phyloP scores from a whole-genome alignment of 2,888 invertebrate genomes.

The Tortricodes alternella region DNA sequence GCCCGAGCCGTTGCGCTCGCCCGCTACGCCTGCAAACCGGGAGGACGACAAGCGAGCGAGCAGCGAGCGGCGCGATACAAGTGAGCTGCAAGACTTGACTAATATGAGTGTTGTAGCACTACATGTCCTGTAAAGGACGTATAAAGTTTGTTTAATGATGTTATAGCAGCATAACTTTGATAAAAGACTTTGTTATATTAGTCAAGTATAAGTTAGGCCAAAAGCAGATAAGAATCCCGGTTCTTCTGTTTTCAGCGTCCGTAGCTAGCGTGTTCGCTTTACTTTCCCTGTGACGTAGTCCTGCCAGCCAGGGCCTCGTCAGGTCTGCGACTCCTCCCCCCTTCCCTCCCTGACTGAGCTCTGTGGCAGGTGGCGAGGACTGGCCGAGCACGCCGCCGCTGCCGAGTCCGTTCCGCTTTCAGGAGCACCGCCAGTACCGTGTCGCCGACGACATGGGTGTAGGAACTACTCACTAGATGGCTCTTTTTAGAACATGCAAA shows the following conservation, averaged over 20 bases:
- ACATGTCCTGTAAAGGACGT: not conserved
- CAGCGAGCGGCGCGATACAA: slow-evolving; percentile 68
- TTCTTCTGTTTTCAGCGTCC: slow-evolving; percentile 44
- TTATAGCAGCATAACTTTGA: not conserved
- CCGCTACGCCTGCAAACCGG: slow-evolving; percentile 56
- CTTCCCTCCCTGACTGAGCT: slow-evolving; percentile 63
- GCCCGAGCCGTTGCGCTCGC: slow-evolving; percentile 78
- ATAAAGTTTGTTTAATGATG: not conserved
- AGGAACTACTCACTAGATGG: no score
- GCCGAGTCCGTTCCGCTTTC: slow-evolving; percentile 89
- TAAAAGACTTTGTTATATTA: not conserved
- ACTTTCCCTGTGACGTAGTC: slow-evolving; percentile 43
- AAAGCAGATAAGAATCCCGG: slow-evolving; percentile 3
- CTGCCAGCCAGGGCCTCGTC: slow-evolving; percentile 37
- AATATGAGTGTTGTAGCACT: slow-evolving; percentile 34
- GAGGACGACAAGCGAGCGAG: slow-evolving; percentile 67
- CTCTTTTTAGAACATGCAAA: no score
- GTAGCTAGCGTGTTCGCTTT: slow-evolving; percentile 76
- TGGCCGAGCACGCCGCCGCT: slow-evolving; percentile 78
- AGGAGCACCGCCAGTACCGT: slow-evolving; percentile 90
- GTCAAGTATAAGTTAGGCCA: not conserved
- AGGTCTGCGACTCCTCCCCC: slow-evolving; percentile 54
- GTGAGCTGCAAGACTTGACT: slow-evolving; percentile 49
- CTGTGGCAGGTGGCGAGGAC: slow-evolving; percentile 79
- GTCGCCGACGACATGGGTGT: slow-evolving; percentile 93